phyloP scores from a whole-genome alignment of 2,888 invertebrate genomes.

The Ashinkailepas kermadecensis region DNA sequence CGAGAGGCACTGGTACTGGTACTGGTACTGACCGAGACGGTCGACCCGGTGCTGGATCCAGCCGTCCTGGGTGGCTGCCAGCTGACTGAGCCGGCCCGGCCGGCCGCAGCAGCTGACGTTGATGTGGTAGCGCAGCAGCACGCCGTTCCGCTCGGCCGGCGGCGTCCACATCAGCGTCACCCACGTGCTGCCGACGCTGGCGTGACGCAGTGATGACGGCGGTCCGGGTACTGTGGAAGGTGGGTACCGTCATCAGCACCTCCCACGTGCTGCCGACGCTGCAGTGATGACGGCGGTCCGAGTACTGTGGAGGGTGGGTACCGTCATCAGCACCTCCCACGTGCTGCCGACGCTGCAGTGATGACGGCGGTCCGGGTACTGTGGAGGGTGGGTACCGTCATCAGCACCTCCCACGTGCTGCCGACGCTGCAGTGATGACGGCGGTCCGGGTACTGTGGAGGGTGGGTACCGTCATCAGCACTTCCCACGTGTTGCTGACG shows the following conservation, averaged over 20 bases:
- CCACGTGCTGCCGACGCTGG: not conserved
- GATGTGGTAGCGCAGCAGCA: not conserved
- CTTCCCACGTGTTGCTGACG: not conserved
- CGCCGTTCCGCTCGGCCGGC: constrained; percentile 29
- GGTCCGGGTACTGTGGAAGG: not conserved
- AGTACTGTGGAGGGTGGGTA: not conserved
- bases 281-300: not conserved
- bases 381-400: not conserved
- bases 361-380: not conserved
- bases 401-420: not conserved
- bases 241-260: not conserved
- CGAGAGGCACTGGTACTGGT: too few species aligned
- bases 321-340: not conserved
- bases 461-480: not conserved
- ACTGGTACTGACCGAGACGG: not conserved
- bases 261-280: not conserved
- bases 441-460: not conserved
- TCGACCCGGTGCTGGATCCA: not conserved
- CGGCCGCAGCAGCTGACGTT: not conserved
- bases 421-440: not conserved
- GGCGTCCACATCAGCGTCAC: not conserved
- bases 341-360: not conserved
- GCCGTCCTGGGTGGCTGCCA: not conserved
- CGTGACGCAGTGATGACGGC: not conserved
- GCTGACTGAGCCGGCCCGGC: not conserved